A percentile compares a stretch with the other conserved stretches of the same genome.
Evolutionary conservation across 1,140 invertebrate genomes (phyloP).

Genomic region (Ganaspis sp.): DNA sequence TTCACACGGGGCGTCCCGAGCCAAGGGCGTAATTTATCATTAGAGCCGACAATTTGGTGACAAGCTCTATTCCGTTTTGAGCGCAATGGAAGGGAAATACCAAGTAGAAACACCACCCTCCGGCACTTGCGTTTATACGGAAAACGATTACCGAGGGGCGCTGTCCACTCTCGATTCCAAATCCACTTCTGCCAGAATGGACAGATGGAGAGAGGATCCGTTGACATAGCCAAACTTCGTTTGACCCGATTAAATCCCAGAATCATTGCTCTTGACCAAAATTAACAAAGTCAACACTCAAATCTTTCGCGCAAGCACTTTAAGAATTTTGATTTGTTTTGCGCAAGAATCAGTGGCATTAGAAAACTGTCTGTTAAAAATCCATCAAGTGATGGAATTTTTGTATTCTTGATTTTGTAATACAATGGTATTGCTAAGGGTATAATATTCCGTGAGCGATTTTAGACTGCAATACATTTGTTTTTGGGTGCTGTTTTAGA

Average conservation of each 20-base stretch:
- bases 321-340: not conserved
- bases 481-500: no score
- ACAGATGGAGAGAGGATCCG: constrained; percentile 1
- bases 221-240: not conserved
- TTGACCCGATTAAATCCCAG: constrained; percentile 3
- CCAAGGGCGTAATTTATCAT: constrained; percentile 70
- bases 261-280: not conserved
- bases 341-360: no score
- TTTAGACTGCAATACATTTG: no score
- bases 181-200: constrained; percentile 19
- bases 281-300: constrained; percentile 23
- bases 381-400: no score
- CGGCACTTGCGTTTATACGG: constrained; percentile 34
- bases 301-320: not conserved
- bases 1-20: constrained; percentile 36
- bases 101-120: constrained; percentile 48
- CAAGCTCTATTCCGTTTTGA: constrained; percentile 56
- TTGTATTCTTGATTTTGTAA: no score
- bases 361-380: no score
- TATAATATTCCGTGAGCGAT: no score
- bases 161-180: constrained; percentile 11
- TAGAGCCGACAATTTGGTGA: constrained; percentile 75
- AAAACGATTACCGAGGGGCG: constrained; percentile 17
- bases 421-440: no score
- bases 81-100: constrained; percentile 43